phyloP scores from a whole-genome alignment of 2,888 invertebrate species.

The Griposia aprilina region DNA sequence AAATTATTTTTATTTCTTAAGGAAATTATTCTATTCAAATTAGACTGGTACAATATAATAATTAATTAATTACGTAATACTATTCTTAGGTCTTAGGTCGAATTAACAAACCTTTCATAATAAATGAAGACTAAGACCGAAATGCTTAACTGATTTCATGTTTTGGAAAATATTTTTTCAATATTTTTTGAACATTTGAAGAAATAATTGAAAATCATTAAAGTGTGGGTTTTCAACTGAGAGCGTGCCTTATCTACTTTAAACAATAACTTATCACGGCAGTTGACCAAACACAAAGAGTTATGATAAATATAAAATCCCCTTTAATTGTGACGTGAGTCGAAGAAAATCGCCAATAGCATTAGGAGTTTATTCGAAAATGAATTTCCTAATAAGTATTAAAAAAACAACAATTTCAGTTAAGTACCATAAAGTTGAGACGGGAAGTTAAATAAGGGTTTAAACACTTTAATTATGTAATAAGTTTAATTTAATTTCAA shows the following conservation, averaged over 20 bases:
- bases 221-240: not conserved
- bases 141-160: slow-evolving; percentile 11
- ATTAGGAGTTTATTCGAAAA: not conserved
- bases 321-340: not conserved
- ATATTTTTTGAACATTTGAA: not conserved
- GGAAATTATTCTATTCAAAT: not conserved
- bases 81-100: not conserved
- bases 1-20: not conserved
- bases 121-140: slow-evolving; percentile 18
- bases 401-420: not conserved
- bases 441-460: slow-evolving; percentile 1
- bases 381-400: not conserved
- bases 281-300: slow-evolving; percentile 9
- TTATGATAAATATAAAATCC: not conserved
- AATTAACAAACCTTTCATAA: not conserved
- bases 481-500: slow-evolving; percentile 16
- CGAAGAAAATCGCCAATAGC: not conserved
- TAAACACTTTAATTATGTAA: not conserved
- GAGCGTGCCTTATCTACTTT: not conserved
- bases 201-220: not conserved
- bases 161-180: not conserved
- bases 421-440: not conserved
- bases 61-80: not conserved
- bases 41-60: slow-evolving; percentile 28
- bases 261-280: slow-evolving; percentile 6